Evolutionary conservation across 2,113 vertebrate species (phyloP).

Genomic region (Jacana jacana): DNA sequence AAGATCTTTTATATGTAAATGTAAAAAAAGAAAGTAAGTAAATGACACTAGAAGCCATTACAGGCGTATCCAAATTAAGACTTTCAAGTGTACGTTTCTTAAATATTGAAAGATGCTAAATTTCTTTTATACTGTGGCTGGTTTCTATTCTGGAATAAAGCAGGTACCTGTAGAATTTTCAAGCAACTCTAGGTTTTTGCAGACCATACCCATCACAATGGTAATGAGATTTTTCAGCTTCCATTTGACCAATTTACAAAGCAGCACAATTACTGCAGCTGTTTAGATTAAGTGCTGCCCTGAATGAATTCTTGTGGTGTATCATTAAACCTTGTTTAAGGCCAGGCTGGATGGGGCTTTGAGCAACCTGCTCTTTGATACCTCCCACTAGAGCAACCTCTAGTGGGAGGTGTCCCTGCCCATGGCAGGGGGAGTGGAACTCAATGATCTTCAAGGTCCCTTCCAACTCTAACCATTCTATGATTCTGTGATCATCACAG

Average conservation of each 20-base stretch:
- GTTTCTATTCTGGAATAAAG: neutral
- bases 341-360: too few relatives aligned
- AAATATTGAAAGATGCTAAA: neutral
- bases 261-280: neutral
- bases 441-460: too few relatives aligned
- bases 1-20: neutral
- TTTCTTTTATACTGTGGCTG: neutral
- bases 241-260: neutral
- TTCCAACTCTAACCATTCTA: too few relatives aligned
- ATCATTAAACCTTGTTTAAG: too few relatives aligned
- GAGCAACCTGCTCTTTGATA: too few relatives aligned
- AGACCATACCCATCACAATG: neutral
- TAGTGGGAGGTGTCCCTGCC: too few relatives aligned
- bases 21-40: neutral
- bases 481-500: too few relatives aligned
- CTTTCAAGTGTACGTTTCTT: neutral
- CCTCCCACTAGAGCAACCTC: too few relatives aligned
- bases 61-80: neutral
- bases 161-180: neutral
- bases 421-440: too few relatives aligned
- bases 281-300: neutral
- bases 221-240: neutral
- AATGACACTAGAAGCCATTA: neutral
- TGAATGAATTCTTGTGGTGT: neutral
- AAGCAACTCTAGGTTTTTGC: neutral